Evolutionary conservation across 2,113 vertebrate species (phyloP).

Genomic region (Zosterops pallidus): DNA sequence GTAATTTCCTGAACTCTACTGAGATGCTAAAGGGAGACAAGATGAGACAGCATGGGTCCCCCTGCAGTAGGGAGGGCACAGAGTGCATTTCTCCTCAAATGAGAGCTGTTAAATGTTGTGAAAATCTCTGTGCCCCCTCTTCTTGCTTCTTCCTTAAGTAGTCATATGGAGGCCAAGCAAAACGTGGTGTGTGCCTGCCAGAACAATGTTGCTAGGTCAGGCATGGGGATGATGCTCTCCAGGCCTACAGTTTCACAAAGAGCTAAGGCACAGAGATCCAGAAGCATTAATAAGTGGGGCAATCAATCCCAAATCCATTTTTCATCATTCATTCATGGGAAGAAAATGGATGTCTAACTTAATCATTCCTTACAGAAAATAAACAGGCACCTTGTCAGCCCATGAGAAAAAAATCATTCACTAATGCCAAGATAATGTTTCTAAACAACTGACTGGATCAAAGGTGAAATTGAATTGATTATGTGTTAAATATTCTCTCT

Average conservation of each 20-base stretch:
- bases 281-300: slow-evolving; percentile 11
- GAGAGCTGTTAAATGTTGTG: neutral
- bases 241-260: neutral
- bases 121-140: neutral
- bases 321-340: slow-evolving; percentile 22
- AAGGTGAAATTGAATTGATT: slow-evolving; percentile 72
- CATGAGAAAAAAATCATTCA: slow-evolving; percentile 57
- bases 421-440: slow-evolving; percentile 49
- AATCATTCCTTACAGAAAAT: slow-evolving; percentile 51
- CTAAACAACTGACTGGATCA: slow-evolving; percentile 70
- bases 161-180: neutral
- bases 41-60: neutral
- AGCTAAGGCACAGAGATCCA: neutral
- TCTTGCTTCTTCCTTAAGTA: neutral
- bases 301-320: slow-evolving; percentile 54
- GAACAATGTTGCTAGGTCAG: neutral
- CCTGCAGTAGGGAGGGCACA: neutral
- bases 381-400: slow-evolving; percentile 50
- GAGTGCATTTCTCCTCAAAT: neutral
- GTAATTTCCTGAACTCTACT: neutral
- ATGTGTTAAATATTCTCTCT: slow-evolving; percentile 54
- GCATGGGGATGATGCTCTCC: neutral
- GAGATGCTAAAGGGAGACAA: neutral
- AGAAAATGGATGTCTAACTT: slow-evolving; percentile 50
- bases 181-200: neutral